Base-by-base conservation (phyloP, 2,113 vertebrate genomes). In the Peromyscus leucopus region DNA sequence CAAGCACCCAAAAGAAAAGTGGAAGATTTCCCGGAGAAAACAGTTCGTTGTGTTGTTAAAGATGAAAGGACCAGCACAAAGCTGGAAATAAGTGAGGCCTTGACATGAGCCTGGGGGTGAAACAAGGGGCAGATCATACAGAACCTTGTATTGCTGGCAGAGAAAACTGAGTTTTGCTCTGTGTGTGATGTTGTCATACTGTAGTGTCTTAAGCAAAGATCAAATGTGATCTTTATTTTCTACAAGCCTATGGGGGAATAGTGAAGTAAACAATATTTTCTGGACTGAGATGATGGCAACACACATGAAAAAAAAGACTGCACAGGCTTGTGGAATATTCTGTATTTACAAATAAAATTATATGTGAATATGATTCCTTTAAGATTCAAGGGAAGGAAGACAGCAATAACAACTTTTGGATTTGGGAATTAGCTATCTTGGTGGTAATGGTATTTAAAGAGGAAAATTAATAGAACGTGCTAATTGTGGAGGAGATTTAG, bases 21-120 rank as follows among this genome's bases (percentile, higher is more conserved):
- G 48, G 93, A 86, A 0, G 1, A 1, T 84, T 94, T 74, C 33
- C 6, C n/a, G 11, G 22, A 69, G 31, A 91, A 94, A 78, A 80
- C 13, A 2, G n/a, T 55, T 91, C 46, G 83, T 39, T 39, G 31
- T 61, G 1, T 15, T 83, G 6, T 42, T 61, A 74, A 13, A 69
- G 51, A 48, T 72, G 31, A 96, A 94, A 97, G 78, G 48, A 79
- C 33, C 63, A 48, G 12, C 78, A 5, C 59, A 48, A 89, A 9
- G 74, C 26, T 86, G 33, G 65, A 80, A 76, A 12, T 31, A 42
- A 89, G 5, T 51, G 48, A 87, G 24, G 83, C 69, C 1, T 11
- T 42, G 63, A 51, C 7, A 69, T 71, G 39, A 42, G 5, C 8
- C 11, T 75, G 15, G 26, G 28, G n/a, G 86, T 42, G 13, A 75